Conservation (phyloP, 2,888 invertebrate species). For the Epiperipatus broadwayi region DNA sequence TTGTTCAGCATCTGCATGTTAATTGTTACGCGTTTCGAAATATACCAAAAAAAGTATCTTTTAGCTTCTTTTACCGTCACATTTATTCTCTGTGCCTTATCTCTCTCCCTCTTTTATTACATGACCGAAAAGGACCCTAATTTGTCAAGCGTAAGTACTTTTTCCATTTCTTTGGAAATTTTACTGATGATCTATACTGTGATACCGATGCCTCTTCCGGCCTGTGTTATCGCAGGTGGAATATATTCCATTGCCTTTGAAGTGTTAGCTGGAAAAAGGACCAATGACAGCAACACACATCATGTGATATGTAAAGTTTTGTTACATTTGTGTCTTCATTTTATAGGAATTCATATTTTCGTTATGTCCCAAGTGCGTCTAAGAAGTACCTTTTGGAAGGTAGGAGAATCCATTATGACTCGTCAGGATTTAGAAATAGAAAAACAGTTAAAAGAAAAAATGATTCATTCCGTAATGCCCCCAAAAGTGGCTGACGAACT, state of each 20-base stretch:
- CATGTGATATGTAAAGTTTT: slow-evolving; percentile 37
- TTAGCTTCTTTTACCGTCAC: no score
- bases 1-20: no score
- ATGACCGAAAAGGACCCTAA: no score
- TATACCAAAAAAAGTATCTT: no score
- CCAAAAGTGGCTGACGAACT: slow-evolving; percentile 72
- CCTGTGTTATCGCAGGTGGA: slow-evolving; percentile 55
- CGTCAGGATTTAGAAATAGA: slow-evolving; percentile 75
- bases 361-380: slow-evolving; percentile 79
- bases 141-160: no score
- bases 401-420: slow-evolving; percentile 72
- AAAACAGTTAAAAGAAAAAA: slow-evolving; percentile 81
- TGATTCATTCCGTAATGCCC: slow-evolving; percentile 95
- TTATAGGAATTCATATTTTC: slow-evolving; percentile 77
- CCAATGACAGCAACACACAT: slow-evolving; percentile 12
- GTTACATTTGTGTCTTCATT: slow-evolving; percentile 68
- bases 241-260: slow-evolving; percentile 71
- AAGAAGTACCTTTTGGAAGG: slow-evolving; percentile 90
- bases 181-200: slow-evolving; percentile 78
- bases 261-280: slow-evolving; percentile 37
- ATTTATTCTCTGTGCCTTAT: no score
- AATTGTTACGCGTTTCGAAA: no score
- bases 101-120: no score
- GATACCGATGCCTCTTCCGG: slow-evolving; percentile 70
- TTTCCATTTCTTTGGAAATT: slow-evolving; percentile 64